Conservation (phyloP, 30 jellyfish, hydroid and myxozoan genomes). For the Calvadosia cruxmelitensis region DNA sequence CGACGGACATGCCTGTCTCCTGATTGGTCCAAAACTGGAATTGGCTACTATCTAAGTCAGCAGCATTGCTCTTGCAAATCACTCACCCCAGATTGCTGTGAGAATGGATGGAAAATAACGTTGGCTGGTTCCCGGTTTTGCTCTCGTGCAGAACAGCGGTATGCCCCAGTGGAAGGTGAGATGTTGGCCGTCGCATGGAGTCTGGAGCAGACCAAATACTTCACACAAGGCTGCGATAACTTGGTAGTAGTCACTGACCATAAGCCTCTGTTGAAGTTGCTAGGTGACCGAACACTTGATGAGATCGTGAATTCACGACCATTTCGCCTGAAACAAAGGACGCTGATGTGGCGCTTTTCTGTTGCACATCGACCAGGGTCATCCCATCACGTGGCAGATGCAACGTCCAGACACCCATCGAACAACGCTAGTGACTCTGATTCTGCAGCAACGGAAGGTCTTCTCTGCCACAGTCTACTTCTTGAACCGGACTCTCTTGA, state of each 20-base stretch:
- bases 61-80: background rate
- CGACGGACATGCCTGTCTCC: conserved; percentile 1
- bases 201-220: background rate
- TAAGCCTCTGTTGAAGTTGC: background rate
- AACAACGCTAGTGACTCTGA: no score
- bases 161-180: conserved; percentile 21
- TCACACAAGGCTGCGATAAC: background rate
- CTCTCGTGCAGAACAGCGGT: conserved; percentile 4
- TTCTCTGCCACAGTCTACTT: no score
- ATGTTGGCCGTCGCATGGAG: background rate
- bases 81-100: background rate
- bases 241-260: background rate
- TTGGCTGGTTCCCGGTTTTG: conserved; percentile 1
- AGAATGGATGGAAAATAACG: background rate
- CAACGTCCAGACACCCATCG: background rate
- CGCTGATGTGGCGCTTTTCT: background rate
- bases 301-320: background rate
- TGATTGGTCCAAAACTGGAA: conserved; percentile 1
- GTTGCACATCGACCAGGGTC: background rate
- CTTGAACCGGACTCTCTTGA: no score
- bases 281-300: background rate
- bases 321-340: background rate
- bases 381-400: background rate
- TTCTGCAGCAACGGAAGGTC: no score
- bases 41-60: background rate